Conservation (phyloP, 35 echinoderm and acorn worm genomes). For the Heliocidaris tuberculata region DNA sequence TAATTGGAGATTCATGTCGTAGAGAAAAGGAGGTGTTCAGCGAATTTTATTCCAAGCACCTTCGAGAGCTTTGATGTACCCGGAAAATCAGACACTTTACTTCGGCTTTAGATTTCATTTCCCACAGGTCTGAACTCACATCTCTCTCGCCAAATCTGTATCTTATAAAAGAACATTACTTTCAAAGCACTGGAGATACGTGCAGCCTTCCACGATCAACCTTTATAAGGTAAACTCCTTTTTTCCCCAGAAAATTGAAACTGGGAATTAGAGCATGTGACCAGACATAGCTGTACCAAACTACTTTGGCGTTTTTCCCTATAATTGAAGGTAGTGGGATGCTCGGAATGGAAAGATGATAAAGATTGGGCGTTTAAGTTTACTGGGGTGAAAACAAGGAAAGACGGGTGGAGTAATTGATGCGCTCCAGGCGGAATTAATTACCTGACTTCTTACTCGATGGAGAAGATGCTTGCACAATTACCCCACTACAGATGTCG, state of each 20-base stretch:
- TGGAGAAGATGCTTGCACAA: not conserved
- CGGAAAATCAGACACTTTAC: not conserved
- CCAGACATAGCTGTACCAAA: constrained; percentile 33
- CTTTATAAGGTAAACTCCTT: too few relatives aligned
- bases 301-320: not conserved
- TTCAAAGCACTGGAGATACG: too few relatives aligned
- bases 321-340: not conserved
- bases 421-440: constrained; percentile 39
- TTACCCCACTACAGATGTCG: constrained; percentile 21
- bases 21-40: too few relatives aligned
- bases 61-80: too few relatives aligned
- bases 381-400: constrained; percentile 36
- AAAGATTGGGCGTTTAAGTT: constrained; percentile 32
- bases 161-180: too few relatives aligned
- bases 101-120: not conserved
- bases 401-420: constrained; percentile 48
- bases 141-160: not conserved
- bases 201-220: not conserved
- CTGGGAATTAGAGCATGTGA: not conserved
- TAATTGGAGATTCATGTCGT: too few relatives aligned
- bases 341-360: constrained; percentile 37
- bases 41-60: too few relatives aligned
- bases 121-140: not conserved
- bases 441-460: constrained; percentile 29
- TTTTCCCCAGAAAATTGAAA: not conserved